Evolutionary conservation across 2,113 vertebrate genomes (phyloP).

Genomic region (Plotosus lineatus): DNA sequence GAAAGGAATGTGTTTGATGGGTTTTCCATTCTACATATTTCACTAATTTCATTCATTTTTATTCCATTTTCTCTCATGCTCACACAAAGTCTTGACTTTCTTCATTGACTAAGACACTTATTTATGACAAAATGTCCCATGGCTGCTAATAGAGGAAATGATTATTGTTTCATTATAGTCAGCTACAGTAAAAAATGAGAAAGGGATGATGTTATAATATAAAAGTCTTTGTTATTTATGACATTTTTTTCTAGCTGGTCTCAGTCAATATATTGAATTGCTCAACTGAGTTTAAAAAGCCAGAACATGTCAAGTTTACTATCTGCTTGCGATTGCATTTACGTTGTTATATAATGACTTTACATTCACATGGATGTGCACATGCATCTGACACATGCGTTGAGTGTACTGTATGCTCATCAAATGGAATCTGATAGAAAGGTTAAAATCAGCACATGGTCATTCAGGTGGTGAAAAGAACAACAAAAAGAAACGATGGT

Average conservation of each 20-base stretch:
- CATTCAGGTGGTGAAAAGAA: slow-evolving; percentile 55
- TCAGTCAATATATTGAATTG: background rate
- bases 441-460: slow-evolving; percentile 64
- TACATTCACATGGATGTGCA: background rate
- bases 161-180: background rate
- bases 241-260: background rate
- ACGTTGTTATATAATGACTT: background rate
- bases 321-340: background rate
- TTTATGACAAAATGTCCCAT: slow-evolving; percentile 31
- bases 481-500: slow-evolving; percentile 52
- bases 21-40: background rate
- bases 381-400: no score
- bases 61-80: background rate
- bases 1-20: background rate
- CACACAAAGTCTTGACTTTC: background rate
- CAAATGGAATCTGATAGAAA: slow-evolving; percentile 66
- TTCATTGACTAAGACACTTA: slow-evolving; percentile 28
- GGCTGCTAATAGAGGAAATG: slow-evolving; percentile 8
- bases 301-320: background rate
- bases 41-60: background rate
- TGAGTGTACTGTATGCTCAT: slow-evolving; percentile 43
- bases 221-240: slow-evolving; percentile 7
- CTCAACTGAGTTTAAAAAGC: background rate
- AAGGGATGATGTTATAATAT: background rate
- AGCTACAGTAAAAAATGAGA: slow-evolving; percentile 17